phyloP scores from a whole-genome alignment of 92 coral and sea anemone species.

The Blastomussa wellsi region DNA sequence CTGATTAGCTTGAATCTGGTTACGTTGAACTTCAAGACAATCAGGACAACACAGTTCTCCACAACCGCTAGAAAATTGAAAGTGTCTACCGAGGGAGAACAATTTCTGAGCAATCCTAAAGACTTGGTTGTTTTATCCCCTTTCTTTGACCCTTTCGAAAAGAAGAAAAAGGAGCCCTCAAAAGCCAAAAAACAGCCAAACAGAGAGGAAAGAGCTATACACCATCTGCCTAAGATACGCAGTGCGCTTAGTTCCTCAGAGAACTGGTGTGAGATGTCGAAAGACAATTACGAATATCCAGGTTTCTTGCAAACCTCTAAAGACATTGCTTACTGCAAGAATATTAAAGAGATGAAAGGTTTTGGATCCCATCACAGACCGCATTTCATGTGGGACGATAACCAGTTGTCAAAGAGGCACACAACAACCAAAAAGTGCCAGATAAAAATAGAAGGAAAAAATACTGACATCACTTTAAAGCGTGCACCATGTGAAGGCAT shows the following conservation, averaged over 20 bases:
- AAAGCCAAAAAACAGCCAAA: slow-evolving; percentile 7
- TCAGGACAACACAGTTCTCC: slow-evolving; percentile 24
- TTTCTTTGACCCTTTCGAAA: slow-evolving; percentile 20
- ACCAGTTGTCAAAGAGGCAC: slow-evolving; percentile 53
- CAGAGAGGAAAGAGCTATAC: slow-evolving; percentile 45
- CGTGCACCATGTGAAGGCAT: slow-evolving; percentile 59
- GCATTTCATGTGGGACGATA: slow-evolving; percentile 60
- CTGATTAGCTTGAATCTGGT: slow-evolving; percentile 30
- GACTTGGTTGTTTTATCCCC: slow-evolving; percentile 38
- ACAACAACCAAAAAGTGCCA: slow-evolving; percentile 39
- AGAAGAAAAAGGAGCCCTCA: slow-evolving; percentile 14
- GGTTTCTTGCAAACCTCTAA: slow-evolving; percentile 37
- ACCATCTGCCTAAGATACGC: slow-evolving; percentile 56
- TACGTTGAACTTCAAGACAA: slow-evolving; percentile 44
- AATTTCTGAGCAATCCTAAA: slow-evolving; percentile 37
- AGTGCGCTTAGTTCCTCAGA: slow-evolving; percentile 5
- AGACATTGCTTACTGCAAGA: not conserved
- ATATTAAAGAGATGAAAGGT: slow-evolving; percentile 9
- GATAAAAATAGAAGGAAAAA: slow-evolving; percentile 25
- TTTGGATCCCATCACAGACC: slow-evolving; percentile 25
- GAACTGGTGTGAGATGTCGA: slow-evolving; percentile 46
- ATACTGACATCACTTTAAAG: slow-evolving; percentile 22
- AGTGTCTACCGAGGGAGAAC: slow-evolving; percentile 35
- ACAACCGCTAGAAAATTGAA: slow-evolving; percentile 37
- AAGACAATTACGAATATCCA: slow-evolving; percentile 55